Percentiles rank a stretch among this genome's conserved stretches.
phyloP scores from a whole-genome alignment of 2,113 vertebrate species.

The Nycticebus coucang region DNA sequence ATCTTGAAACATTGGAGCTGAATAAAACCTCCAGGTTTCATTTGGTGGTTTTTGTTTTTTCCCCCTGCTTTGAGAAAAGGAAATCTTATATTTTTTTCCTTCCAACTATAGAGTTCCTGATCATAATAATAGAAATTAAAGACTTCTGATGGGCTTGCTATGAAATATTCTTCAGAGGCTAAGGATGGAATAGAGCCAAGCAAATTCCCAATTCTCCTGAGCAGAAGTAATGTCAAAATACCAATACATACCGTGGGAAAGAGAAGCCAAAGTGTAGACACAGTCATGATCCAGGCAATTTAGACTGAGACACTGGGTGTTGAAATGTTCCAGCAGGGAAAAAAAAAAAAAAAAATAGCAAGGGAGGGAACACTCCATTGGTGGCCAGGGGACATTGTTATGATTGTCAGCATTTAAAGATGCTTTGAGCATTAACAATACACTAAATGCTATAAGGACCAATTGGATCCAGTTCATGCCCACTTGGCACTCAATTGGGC shows the following conservation, averaged over 20 bases:
- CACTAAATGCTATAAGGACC: not conserved
- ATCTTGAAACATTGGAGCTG: not conserved
- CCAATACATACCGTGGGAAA: not conserved
- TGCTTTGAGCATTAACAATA: not conserved
- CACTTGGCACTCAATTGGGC: not conserved
- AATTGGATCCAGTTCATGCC: not conserved
- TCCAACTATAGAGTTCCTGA: not conserved
- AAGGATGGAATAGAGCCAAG: not conserved
- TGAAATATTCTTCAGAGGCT: not conserved
- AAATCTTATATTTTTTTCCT: not conserved
- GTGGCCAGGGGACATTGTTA: not conserved
- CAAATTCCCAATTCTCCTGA: not conserved
- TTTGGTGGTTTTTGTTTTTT: not conserved
- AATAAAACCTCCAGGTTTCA: slow-evolving; percentile 47
- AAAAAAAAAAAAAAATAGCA: not conserved
- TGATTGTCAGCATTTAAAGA: not conserved
- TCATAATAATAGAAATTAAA: slow-evolving; percentile 44
- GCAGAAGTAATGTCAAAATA: slow-evolving; percentile 29
- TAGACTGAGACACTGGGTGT: not conserved
- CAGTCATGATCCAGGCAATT: not conserved
- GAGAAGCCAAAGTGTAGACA: not conserved
- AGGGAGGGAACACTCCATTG: not conserved
- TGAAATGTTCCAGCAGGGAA: not conserved
- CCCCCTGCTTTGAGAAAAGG: not conserved
- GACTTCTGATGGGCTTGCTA: not conserved